These are phyloP conservation scores for Cydia fagiglandana DNA, from an alignment of 1,140 invertebrate species.

Conservation along the genomic window DNA sequence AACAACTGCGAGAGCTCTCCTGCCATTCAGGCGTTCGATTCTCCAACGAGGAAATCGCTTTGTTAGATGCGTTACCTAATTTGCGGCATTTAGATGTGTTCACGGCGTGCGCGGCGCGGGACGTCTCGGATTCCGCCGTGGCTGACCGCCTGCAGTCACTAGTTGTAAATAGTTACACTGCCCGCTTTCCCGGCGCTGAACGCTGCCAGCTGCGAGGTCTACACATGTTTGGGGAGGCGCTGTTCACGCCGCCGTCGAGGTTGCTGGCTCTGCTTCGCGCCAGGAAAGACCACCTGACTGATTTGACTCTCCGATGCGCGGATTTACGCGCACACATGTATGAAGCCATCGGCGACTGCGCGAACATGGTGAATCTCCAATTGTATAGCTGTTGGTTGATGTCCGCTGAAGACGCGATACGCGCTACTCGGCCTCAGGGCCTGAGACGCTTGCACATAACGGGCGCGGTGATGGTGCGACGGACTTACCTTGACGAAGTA, in stretches of 20 bases:
- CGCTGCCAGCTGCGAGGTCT: slow-evolving; percentile 29
- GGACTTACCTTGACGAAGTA: slow-evolving; percentile 20
- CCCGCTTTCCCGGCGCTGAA: slow-evolving; percentile 23
- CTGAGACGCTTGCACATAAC: slow-evolving; percentile 38
- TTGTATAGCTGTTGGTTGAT: slow-evolving; percentile 41
- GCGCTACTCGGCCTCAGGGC: neutral
- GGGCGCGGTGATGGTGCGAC: slow-evolving; percentile 40
- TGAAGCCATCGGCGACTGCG: slow-evolving; percentile 36
- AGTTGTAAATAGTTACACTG: slow-evolving; percentile 38
- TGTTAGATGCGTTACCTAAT: slow-evolving; percentile 35
- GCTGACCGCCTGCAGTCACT: slow-evolving; percentile 36
- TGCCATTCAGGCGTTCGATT: slow-evolving; percentile 30
- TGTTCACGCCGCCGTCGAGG: slow-evolving; percentile 34
- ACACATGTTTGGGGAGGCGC: slow-evolving; percentile 49
- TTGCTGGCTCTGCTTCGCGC: slow-evolving; percentile 36
- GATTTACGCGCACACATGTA: slow-evolving; percentile 41
- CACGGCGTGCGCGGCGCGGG: slow-evolving; percentile 26
- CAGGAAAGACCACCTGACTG: slow-evolving; percentile 34
- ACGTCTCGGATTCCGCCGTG: neutral
- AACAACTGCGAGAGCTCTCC: slow-evolving; percentile 34
- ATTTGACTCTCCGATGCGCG: slow-evolving; percentile 46
- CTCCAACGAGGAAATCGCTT: neutral
- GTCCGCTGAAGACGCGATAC: slow-evolving; percentile 5
- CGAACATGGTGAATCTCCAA: slow-evolving; percentile 38
- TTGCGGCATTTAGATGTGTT: slow-evolving; percentile 49